Conservation (phyloP, 2,113 vertebrate species). For the Plotosus lineatus region DNA sequence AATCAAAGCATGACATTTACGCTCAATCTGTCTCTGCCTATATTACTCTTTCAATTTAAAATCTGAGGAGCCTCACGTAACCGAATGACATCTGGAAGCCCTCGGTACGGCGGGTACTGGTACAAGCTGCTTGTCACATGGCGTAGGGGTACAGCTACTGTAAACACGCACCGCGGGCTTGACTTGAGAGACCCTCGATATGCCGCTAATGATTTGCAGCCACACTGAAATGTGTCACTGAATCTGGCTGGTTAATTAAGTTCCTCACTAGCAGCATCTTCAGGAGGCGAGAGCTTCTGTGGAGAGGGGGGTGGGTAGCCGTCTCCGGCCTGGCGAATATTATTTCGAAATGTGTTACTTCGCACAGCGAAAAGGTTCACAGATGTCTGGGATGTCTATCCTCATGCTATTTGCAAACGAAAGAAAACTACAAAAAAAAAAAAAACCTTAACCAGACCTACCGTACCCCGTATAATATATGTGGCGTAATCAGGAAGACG, state of each 20-base stretch:
- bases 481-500: background rate
- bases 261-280: conserved; percentile 32
- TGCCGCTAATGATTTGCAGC: conserved; percentile 36
- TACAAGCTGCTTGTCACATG: conserved; percentile 43
- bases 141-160: conserved; percentile 21
- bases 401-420: conserved; percentile 23
- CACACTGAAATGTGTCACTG: conserved; percentile 39
- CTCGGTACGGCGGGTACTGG: conserved; percentile 12
- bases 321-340: background rate
- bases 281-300: conserved; percentile 19
- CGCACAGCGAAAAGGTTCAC: conserved; percentile 34
- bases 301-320: conserved; percentile 13
- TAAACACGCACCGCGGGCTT: conserved; percentile 16
- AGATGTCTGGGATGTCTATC: conserved; percentile 42
- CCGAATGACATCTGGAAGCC: conserved; percentile 42
- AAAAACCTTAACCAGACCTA: conserved; percentile 16
- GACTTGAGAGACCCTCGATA: conserved; percentile 34
- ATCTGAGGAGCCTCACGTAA: conserved; percentile 10
- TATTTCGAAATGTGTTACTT: conserved; percentile 33
- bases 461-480: background rate
- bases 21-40: conserved; percentile 20
- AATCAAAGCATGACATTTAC: conserved; percentile 36
- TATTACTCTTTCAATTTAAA: conserved; percentile 21
- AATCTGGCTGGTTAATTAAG: conserved; percentile 49
- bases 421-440: too few species aligned